Evolutionary conservation across 1,140 invertebrate species (phyloP), one percentile per base, ranked within the genome.

Genomic region (Diabrotica undecimpunctata): DNA sequence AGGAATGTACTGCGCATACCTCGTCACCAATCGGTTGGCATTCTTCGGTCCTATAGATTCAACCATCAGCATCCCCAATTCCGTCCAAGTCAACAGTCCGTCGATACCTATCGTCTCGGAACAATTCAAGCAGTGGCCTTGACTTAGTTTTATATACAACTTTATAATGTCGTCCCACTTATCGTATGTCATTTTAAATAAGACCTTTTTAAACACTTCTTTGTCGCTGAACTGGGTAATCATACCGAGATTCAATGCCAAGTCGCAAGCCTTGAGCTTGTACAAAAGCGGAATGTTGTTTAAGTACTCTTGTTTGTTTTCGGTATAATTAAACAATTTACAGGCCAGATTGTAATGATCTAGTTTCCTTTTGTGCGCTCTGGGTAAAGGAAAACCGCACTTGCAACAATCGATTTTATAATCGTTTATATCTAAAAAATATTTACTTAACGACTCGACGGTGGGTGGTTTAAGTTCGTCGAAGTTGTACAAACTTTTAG

Each of bases 41-140:
- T 70, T 70, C 54, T 70, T 61, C 5, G 72, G 61, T 39, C 75
- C 76, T 54, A 81, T 72, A 12, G 73, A 75, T 68, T 79, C 71
- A n/a, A 81, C 54, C 64, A 78, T 74, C 5, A 72, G 54, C 50
- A 67, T 66, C 10, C 70, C 72, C 46, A 80, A 67, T 13, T 75
- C 63, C 36, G 71, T 77, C 80, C 80, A 81, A 9, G 69, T 51
- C 7, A 79, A 56, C n/a, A 65, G 36, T 12, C 54, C 66, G 37
- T 66, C 62, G 13, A 70, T 39, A 61, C 76, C 72, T 51, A 78
- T 72, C 13, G 59, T 55, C 38, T 70, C 61, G 12, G 73, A 73
- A 66, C 79, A 81, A 62, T 79, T 77, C 25, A 80, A 70, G 69
- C 80, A 81, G 12, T 66, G 51, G 5, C 75, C 72, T 55, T 72